These are phyloP conservation scores for Montipora efflorescens DNA, from an alignment of 64 coral and sea anemone genomes.

Conservation along the genomic window DNA sequence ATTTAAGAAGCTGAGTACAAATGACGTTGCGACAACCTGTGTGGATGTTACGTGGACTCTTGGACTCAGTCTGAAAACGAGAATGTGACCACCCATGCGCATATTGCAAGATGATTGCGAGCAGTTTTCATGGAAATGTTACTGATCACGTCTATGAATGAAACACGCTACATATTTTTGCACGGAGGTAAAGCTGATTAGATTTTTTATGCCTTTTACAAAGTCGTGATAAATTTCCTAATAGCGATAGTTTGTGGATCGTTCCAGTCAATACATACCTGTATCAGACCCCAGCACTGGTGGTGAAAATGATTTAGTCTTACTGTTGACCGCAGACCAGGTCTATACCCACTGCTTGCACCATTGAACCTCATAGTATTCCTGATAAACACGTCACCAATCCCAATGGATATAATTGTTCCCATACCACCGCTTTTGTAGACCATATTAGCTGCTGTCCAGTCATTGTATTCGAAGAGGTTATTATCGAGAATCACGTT, in stretches of 20 bases:
- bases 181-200: too few relatives aligned
- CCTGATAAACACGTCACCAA: constrained; percentile 59
- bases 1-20: too few relatives aligned
- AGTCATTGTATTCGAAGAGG: constrained; percentile 87
- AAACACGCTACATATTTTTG: too few relatives aligned
- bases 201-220: too few relatives aligned
- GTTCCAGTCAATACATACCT: constrained; percentile 3
- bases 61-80: too few relatives aligned
- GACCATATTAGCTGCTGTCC: constrained; percentile 81
- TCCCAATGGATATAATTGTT: constrained; percentile 57
- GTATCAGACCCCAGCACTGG: constrained; percentile 87
- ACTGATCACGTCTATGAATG: too few relatives aligned
- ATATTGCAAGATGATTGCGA: too few relatives aligned
- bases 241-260: too few relatives aligned
- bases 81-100: too few relatives aligned
- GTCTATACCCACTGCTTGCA: constrained; percentile 65
- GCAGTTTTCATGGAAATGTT: too few relatives aligned
- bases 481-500: constrained; percentile 83
- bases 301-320: constrained; percentile 71
- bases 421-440: constrained; percentile 57
- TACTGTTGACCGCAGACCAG: constrained; percentile 22
- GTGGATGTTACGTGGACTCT: too few relatives aligned
- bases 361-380: constrained; percentile 81
- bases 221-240: too few relatives aligned
- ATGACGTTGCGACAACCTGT: neutral